phyloP scores from a whole-genome alignment of 2,797 vertebrate genomes.

The Nyctalus aviator region DNA sequence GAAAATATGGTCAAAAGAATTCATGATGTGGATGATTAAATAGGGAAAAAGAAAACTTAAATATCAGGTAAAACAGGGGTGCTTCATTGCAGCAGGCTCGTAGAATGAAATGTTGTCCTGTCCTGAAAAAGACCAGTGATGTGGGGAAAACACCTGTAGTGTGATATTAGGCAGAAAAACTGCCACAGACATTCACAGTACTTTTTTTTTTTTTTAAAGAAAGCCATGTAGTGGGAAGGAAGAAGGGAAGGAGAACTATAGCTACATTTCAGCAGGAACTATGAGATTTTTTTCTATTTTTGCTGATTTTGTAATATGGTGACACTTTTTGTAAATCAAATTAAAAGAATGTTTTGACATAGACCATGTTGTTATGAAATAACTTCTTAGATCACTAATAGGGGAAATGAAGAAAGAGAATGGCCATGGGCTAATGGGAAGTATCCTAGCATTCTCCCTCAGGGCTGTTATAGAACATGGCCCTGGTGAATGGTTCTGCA shows the following conservation, averaged over 20 bases:
- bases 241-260: background rate
- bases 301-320: background rate
- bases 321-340: background rate
- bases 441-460: background rate
- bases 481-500: background rate
- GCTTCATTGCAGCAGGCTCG: background rate
- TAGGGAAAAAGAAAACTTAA: background rate
- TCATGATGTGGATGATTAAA: background rate
- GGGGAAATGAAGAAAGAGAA: background rate
- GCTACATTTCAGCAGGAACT: background rate
- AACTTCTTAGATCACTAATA: constrained; percentile 8
- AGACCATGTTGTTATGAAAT: background rate
- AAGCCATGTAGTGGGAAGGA: background rate
- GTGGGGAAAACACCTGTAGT: background rate
- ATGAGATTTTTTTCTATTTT: background rate
- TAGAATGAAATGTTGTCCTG: background rate
- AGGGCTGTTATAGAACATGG: background rate
- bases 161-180: background rate
- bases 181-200: background rate
- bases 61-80: background rate
- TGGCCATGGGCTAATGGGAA: background rate
- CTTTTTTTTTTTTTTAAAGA: background rate
- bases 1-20: background rate
- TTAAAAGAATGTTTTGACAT: background rate
- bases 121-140: background rate